Conservation (phyloP, 2,797 vertebrate species). For the Cuniculus paca region DNA sequence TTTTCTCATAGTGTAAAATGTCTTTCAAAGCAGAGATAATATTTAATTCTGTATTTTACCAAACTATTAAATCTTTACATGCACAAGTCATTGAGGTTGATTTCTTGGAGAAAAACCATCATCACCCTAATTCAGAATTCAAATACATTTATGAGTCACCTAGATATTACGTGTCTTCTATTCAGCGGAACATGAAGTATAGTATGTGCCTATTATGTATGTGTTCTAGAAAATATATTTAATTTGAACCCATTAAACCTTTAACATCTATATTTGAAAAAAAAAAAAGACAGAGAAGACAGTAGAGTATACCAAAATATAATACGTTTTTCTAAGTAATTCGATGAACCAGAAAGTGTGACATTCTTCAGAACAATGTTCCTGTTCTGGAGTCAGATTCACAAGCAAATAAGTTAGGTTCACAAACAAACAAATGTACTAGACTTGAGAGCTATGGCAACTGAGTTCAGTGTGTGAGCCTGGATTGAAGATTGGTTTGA, state of each 20-base stretch:
- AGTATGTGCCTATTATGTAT: neutral
- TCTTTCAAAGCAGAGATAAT: constrained; percentile 23
- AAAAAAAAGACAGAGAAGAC: neutral
- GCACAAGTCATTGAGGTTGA: neutral
- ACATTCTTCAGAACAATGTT: neutral
- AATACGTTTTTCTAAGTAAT: neutral
- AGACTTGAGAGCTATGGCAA: neutral
- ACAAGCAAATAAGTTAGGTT: neutral
- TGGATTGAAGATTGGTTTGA: neutral
- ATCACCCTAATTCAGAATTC: neutral
- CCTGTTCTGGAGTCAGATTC: neutral
- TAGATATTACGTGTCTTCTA: neutral
- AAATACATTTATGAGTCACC: neutral
- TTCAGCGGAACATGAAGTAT: neutral
- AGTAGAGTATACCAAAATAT: neutral
- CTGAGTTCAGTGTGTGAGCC: neutral
- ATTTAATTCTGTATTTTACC: neutral
- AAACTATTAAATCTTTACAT: neutral
- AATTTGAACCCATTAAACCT: constrained; percentile 43
- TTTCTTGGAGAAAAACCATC: neutral
- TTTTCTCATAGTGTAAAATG: neutral
- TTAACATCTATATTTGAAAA: neutral
- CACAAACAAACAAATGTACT: neutral
- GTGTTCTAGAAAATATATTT: constrained; percentile 19
- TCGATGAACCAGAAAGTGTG: constrained; percentile 9